Percentiles rank a stretch among this genome's conserved stretches.
These are phyloP conservation scores for Phoxinus phoxinus DNA, from an alignment of 2,113 vertebrate species.

Conservation along the genomic window DNA sequence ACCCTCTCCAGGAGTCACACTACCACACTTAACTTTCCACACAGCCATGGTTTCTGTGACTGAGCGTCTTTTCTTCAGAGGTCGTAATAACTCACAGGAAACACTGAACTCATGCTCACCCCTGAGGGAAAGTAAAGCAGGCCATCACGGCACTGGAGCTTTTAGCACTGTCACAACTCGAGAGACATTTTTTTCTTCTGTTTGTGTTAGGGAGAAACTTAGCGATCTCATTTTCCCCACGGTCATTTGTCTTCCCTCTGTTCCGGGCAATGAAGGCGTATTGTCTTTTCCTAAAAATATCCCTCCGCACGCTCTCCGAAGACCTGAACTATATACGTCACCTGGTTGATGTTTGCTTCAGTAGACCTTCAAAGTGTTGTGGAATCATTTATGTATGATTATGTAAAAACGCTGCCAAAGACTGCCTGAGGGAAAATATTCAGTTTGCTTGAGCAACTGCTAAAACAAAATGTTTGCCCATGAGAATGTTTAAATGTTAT, in stretches of 20 bases:
- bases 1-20: neutral
- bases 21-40: neutral
- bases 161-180: neutral
- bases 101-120: neutral
- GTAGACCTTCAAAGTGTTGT: conserved; percentile 8
- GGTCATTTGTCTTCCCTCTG: conserved; percentile 56
- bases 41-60: neutral
- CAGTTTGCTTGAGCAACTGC: neutral
- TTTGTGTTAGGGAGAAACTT: conserved; percentile 22
- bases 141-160: neutral
- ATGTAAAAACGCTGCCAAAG: neutral
- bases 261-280: conserved; percentile 48
- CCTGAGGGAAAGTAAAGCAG: conserved; percentile 14
- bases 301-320: conserved; percentile 12
- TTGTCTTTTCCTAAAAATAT: conserved; percentile 53
- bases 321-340: conserved; percentile 53
- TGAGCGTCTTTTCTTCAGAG: neutral
- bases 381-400: conserved; percentile 28
- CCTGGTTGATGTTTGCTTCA: conserved; percentile 27
- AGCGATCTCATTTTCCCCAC: conserved; percentile 39
- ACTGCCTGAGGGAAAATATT: neutral
- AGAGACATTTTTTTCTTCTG: conserved; percentile 10
- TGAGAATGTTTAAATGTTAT: neutral
- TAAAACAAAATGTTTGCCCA: conserved; percentile 10
- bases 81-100: neutral